Evolutionary conservation across 2,888 invertebrate genomes (phyloP).

Genomic region (Oligia fasciuncula): DNA sequence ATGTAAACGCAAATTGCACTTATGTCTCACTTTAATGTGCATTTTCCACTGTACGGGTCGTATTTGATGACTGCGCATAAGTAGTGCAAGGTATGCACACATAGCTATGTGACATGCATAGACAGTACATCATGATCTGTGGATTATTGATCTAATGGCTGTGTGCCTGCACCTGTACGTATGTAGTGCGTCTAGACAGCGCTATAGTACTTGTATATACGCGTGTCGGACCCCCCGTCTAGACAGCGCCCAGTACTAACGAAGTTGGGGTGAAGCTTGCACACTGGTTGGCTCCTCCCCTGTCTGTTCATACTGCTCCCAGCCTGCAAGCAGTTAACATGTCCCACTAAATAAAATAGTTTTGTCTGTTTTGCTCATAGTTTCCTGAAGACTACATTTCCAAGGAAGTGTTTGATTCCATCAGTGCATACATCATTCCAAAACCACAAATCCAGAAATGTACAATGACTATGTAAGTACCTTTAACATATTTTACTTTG

Average conservation of each 20-base stretch:
- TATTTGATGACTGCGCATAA: conserved; percentile 33
- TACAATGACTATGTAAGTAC: conserved; percentile 96
- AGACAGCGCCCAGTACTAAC: conserved; percentile 37
- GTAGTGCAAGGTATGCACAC: conserved; percentile 23
- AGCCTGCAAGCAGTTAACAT: conserved; percentile 34
- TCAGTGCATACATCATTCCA: conserved; percentile 98
- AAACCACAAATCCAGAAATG: conserved; percentile 97
- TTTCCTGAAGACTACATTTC: conserved; percentile 97
- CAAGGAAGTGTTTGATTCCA: conserved; percentile 97
- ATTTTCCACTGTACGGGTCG: conserved; percentile 4
- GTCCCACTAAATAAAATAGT: conserved; percentile 16
- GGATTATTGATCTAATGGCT: conserved; percentile 58
- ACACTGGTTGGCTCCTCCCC: conserved; percentile 24
- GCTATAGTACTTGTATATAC: conserved; percentile 28
- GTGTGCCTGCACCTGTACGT: conserved; percentile 39
- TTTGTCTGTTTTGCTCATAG: conserved; percentile 82
- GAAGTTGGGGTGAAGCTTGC: conserved; percentile 42
- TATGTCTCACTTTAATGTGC: conserved; percentile 6
- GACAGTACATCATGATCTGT: conserved; percentile 34
- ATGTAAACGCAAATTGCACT: conserved; percentile 35
- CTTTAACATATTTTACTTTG: background rate
- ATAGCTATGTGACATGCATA: background rate
- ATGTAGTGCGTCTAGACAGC: conserved; percentile 47
- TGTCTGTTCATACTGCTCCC: conserved; percentile 26
- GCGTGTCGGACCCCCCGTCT: conserved; percentile 34